Conservation (phyloP, 2,888 invertebrate species). For the Morpho achilles region DNA sequence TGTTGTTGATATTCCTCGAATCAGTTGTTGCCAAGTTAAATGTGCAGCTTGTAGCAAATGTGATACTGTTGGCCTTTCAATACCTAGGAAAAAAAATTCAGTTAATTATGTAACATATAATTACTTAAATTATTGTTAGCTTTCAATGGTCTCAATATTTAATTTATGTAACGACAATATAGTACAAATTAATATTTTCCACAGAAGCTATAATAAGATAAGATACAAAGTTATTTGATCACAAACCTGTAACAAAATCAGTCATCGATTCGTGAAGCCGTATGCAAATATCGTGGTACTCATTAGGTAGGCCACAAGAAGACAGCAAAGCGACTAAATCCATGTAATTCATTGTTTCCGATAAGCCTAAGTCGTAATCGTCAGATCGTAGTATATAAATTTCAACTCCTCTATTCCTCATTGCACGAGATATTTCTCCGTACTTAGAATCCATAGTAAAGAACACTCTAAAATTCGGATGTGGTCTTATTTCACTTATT, state of each 20-base stretch:
- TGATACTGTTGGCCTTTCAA: conserved; percentile 80
- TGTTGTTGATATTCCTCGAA: conserved; percentile 76
- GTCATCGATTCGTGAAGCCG: conserved; percentile 62
- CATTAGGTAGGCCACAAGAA: conserved; percentile 57
- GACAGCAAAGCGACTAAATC: conserved; percentile 65
- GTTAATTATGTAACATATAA: not conserved
- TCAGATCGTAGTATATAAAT: conserved; percentile 75
- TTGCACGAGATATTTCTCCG: conserved; percentile 98
- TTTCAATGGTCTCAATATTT: too few relatives aligned
- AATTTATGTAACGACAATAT: too few relatives aligned
- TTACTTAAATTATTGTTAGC: too few relatives aligned
- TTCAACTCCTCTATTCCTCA: conserved; percentile 98
- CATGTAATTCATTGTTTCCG: conserved; percentile 57
- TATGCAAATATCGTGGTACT: conserved; percentile 55
- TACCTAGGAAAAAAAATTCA: conserved; percentile 53
- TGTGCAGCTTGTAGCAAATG: conserved; percentile 83
- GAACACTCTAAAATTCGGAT: conserved; percentile 94
- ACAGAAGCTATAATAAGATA: too few relatives aligned
- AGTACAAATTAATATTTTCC: too few relatives aligned
- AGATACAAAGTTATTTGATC: too few relatives aligned
- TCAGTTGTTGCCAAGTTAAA: conserved; percentile 81
- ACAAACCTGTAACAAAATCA: conserved; percentile 65
- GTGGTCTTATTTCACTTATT: conserved; percentile 88
- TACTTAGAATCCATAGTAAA: conserved; percentile 96
- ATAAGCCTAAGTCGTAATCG: conserved; percentile 47